Base-by-base conservation (phyloP, 1,140 invertebrate genomes). In the Proctacanthus coquilletti region DNA sequence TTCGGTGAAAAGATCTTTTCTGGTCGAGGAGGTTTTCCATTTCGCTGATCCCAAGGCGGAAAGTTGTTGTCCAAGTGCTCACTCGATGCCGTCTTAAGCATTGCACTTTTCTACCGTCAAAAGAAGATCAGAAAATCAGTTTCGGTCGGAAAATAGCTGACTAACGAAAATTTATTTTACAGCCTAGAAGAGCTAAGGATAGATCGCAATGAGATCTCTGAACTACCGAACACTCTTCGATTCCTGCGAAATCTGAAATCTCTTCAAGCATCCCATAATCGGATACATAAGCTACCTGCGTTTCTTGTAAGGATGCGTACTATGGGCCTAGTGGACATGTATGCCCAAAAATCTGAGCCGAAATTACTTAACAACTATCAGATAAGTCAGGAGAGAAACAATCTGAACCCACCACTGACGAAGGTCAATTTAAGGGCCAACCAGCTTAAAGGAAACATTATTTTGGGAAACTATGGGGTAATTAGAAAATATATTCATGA, bases 391-490 rank as follows among this genome's bases (percentile, higher is more conserved):
- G 23, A 27, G 13, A 42, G 42, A 46, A 19, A 15, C 33, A 18
- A 47, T 36, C 14, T 23, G 20, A 40, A 36, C 30, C 40, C 66
- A 21, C 68, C 70, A 34, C 60, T 83, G 2, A 74, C 75, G 18
- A 78, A 70, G 46, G 70, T 84, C 4, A 82, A 81, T 58, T 62
- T 84, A 29, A 65, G 78, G 39, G 73, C 77, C 42, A 84, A 83
- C 58, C 70, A 75, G 44, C 59, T 85, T 5, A 81, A 82, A 56
- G 81, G 80, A 44, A 81, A 77, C 58, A 84, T 85, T 38, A 77
- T 85, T 43, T 69, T 85, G 20, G 80, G 80, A 41, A 84, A 84
- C 56, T 85, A 84, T 57, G 80, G 78, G 48, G 81, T 84, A 70
- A 74, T 66, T 68, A 17, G 6, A n/a, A n/a, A n/a, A n/a, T n/a